Evolutionary conservation across 2,888 invertebrate species (phyloP), one percentile per base, ranked within the genome.

Genomic region (Drosophila setosimentum): DNA sequence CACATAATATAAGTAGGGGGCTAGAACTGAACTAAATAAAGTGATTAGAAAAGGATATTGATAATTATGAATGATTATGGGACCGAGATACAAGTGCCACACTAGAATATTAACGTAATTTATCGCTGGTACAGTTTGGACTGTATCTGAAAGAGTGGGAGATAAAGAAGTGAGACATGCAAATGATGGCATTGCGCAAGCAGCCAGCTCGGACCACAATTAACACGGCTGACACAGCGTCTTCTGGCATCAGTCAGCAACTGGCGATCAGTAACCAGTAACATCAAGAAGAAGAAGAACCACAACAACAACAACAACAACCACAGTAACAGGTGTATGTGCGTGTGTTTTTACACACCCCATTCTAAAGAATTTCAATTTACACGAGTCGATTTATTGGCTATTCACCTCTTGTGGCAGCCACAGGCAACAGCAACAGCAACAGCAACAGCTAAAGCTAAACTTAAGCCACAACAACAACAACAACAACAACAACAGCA

Each of bases 371-470:
- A 87, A 89, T 88, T 87, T 89, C 86, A 89, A 87, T 87, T 87
- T 87, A 89, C 89, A 82, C 83, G 88, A 81, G 89, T 89, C 90
- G 88, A 91, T 92, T 92, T 92, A 87, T 87, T 92, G 93, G 93
- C 92, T 92, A 92, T 92, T 92, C 92, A 92, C 92, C 93, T 92
- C 68, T 82, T 80, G 78, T 80, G 76, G 80, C 80, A 76, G 72
- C 54, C 37, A 45, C 45, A 54, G 54, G 67, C 71, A 68, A 60
- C 61, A 68, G 53, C 61, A 68, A 53, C 61, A 30, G n/a, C 58
- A 45, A 16, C 60, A 8, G 29, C 50, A 33, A 29, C 32, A 24
- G 27, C 59, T 16, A 35, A 37, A 27, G 16, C 63, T 24, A 33
- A 35, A 35, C 35, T 35, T 35, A 35, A 35, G 35, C 35, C 35